phyloP scores from a whole-genome alignment of 2,888 invertebrate genomes.

The Cabera pusaria region DNA sequence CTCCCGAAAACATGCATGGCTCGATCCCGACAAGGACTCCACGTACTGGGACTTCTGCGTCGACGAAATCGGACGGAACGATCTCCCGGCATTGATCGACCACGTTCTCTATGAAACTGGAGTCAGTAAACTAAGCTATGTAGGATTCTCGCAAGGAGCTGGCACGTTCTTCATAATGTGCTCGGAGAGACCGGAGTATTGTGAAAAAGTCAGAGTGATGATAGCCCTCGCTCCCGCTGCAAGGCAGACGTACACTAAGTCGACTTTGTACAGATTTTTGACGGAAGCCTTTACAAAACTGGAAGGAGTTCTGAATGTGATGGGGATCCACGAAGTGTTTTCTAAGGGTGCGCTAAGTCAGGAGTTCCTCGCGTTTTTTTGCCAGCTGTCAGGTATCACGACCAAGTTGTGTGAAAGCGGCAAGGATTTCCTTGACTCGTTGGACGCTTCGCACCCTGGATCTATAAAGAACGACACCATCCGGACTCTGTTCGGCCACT shows the following conservation, averaged over 20 bases:
- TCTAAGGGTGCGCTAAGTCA: slow-evolving; percentile 51
- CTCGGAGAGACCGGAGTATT: slow-evolving; percentile 85
- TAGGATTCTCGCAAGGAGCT: slow-evolving; percentile 91
- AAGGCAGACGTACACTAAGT: slow-evolving; percentile 67
- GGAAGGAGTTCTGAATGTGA: slow-evolving; percentile 35
- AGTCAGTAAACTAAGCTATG: slow-evolving; percentile 55
- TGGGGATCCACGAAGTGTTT: slow-evolving; percentile 51
- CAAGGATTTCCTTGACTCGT: slow-evolving; percentile 42
- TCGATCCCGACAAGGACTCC: slow-evolving; percentile 53
- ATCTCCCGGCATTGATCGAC: slow-evolving; percentile 86
- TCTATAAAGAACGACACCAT: slow-evolving; percentile 53
- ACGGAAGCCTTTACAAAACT: slow-evolving; percentile 30
- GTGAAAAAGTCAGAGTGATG: slow-evolving; percentile 83
- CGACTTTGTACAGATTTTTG: slow-evolving; percentile 37
- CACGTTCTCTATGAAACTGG: slow-evolving; percentile 52
- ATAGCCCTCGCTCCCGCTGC: slow-evolving; percentile 86
- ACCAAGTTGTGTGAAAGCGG: slow-evolving; percentile 41
- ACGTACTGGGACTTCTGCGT: slow-evolving; percentile 86
- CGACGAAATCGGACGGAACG: slow-evolving; percentile 89
- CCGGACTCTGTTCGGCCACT: slow-evolving; percentile 48
- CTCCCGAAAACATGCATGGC: slow-evolving; percentile 69
- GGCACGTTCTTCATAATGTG: slow-evolving; percentile 86
- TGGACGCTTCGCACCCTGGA: slow-evolving; percentile 45
- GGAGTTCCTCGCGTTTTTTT: slow-evolving; percentile 52
- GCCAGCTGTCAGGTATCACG: slow-evolving; percentile 44